A percentile compares a stretch with the other conserved stretches of the same genome.
Conservation (phyloP, 2,797 vertebrate species). For the Delichon dasypus region DNA sequence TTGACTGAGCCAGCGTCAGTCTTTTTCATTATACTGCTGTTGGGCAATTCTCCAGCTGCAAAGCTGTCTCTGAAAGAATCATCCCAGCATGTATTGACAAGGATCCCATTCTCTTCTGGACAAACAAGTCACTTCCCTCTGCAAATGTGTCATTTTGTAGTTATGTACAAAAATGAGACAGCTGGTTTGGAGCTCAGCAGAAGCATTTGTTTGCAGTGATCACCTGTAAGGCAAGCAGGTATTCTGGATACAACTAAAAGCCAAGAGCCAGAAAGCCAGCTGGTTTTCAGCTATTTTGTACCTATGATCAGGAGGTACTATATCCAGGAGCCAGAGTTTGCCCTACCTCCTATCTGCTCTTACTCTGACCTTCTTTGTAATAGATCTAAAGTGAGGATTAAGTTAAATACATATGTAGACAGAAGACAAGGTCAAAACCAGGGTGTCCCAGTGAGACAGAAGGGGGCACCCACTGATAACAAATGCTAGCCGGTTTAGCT, state of each 20-base stretch:
- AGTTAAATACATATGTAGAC: background rate
- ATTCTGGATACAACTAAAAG: background rate
- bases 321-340: background rate
- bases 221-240: background rate
- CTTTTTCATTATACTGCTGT: slow-evolving; percentile 4
- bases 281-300: background rate
- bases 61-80: slow-evolving; percentile 20
- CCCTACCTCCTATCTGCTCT: background rate
- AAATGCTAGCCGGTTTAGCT: background rate
- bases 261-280: background rate
- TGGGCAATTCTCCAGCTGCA: slow-evolving; percentile 34
- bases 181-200: background rate
- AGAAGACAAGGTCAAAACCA: background rate
- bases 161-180: background rate
- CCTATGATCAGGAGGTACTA: background rate
- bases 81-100: background rate
- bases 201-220: background rate
- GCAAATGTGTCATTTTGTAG: background rate
- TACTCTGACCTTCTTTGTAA: background rate
- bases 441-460: background rate
- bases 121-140: background rate
- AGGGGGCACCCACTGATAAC: background rate
- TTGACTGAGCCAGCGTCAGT: background rate
- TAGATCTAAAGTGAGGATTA: background rate
- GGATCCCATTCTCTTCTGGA: slow-evolving; percentile 1